Conservation (phyloP, 2,888 invertebrate species). For the Psococerastis gibbosa region DNA sequence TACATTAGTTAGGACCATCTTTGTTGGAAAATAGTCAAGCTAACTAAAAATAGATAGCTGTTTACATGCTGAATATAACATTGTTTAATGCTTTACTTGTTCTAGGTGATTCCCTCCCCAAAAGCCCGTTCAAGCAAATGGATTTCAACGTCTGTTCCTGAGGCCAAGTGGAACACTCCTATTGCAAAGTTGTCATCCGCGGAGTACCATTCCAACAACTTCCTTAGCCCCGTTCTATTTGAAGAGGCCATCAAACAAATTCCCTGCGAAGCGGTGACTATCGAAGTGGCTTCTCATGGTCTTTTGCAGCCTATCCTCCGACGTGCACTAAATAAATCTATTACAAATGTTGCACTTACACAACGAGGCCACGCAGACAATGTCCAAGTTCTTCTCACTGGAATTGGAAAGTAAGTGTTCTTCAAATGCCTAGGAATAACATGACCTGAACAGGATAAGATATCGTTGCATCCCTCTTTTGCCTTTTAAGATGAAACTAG, state of each 20-base stretch:
- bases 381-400: conserved; percentile 24
- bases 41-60: too few species aligned
- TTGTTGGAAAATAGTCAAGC: too few species aligned
- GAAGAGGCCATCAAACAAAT: conserved; percentile 41
- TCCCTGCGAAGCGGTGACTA: conserved; percentile 39
- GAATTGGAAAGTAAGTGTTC: conserved; percentile 26
- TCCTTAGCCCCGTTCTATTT: conserved; percentile 40
- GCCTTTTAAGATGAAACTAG: too few species aligned
- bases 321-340: conserved; percentile 33
- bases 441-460: too few species aligned
- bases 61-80: too few species aligned
- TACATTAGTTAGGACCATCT: too few species aligned
- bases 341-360: conserved; percentile 38
- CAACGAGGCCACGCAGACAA: conserved; percentile 34
- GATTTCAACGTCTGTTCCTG: conserved; percentile 69
- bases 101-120: conserved; percentile 37
- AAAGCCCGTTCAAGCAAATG: conserved; percentile 53
- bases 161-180: conserved; percentile 45
- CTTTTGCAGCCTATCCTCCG: conserved; percentile 46
- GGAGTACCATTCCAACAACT: conserved; percentile 75
- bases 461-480: too few species aligned
- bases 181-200: conserved; percentile 51
- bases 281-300: conserved; percentile 52
- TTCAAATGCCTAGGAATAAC: too few species aligned
- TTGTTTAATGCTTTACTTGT: too few species aligned